Base-by-base conservation (phyloP, 2,113 vertebrate species). In the Plecotus auritus region DNA sequence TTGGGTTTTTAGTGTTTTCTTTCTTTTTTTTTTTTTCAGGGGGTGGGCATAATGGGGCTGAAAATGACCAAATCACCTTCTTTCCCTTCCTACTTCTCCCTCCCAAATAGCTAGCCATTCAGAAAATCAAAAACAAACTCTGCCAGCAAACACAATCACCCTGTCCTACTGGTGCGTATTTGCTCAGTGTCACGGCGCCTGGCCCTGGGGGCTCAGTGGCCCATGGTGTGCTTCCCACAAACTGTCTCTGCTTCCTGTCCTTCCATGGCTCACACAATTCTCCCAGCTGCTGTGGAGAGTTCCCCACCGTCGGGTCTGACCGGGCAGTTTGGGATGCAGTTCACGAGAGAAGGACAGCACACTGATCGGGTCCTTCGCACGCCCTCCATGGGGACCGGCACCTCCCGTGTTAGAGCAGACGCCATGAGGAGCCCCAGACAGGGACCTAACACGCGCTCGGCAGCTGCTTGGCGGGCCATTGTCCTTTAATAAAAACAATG, bases 301-400 rank as follows among this genome's bases (percentile, higher is more conserved):
- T 73, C n/a, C 69, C 35, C 56, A 35, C 32, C 32, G 28, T 82
- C 1, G 2, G 26, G 73, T 61, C 20, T 93, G 83, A 88, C 23
- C 59, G 37, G 20, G 20, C 28, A 2, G 9, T 59, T 74, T 10
- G 22, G 26, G 85, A 95, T 95, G 92, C 61, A 88, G 7, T 84
- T 93, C 81, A 72, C 67, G 74, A 86, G 69, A 91, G 95, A 45
- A 89, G 59, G 66, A 37, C n/a, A n/a, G 61, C 74, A 77, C 9
- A 40, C 72, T 76, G 56, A 59, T 4, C 1, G 9, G 56, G 56
- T 59, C 59, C 56, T 28, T 9, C 4, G 59, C 23, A 4, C 9
- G 26, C 59, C 26, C 59, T 28, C 59, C 26, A 2, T 61, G 59
- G 23, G 26, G 59, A 61, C 59, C 10, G 9, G 59, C 59, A 61